Percentiles rank a stretch among this genome's conserved stretches.
These are phyloP conservation scores for Cartodere bifasciata DNA, from an alignment of 2,888 invertebrate genomes.

Conservation along the genomic window DNA sequence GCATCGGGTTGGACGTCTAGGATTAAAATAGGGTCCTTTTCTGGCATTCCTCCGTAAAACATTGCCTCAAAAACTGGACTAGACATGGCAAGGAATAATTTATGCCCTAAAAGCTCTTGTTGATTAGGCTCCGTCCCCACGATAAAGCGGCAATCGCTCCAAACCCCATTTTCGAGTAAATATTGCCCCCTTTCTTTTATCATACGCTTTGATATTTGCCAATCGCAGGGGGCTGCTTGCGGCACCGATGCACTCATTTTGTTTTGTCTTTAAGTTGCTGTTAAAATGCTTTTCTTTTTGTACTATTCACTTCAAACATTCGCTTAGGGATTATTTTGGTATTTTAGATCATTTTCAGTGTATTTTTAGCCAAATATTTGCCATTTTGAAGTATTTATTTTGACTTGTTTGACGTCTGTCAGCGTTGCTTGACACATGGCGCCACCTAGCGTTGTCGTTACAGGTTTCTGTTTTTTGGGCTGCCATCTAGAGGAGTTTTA, in stretches of 20 bases:
- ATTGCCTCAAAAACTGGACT: slow-evolving; percentile 82
- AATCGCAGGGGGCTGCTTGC: slow-evolving; percentile 57
- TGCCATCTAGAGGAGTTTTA: too few species aligned
- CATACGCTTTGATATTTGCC: slow-evolving; percentile 62
- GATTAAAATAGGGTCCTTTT: slow-evolving; percentile 64
- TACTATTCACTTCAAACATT: too few species aligned
- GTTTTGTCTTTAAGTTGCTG: too few species aligned
- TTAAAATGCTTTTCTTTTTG: too few species aligned
- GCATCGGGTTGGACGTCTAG: slow-evolving; percentile 78
- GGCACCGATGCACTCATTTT: slow-evolving; percentile 37
- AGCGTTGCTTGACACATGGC: too few species aligned
- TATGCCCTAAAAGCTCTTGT: slow-evolving; percentile 61
- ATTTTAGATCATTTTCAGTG: too few species aligned
- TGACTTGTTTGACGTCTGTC: too few species aligned
- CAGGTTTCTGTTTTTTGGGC: too few species aligned
- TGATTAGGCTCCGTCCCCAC: slow-evolving; percentile 70
- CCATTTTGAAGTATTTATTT: too few species aligned
- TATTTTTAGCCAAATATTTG: too few species aligned
- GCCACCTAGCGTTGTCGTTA: too few species aligned
- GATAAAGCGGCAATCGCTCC: slow-evolving; percentile 73
- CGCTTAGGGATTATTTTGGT: too few species aligned
- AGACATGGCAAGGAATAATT: slow-evolving; percentile 71
- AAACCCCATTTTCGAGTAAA: slow-evolving; percentile 64
- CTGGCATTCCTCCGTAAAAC: slow-evolving; percentile 76
- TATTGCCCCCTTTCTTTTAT: slow-evolving; percentile 62